A percentile compares a stretch with the other conserved stretches of the same genome.
Evolutionary conservation across 1,140 invertebrate genomes (phyloP).

Genomic region (Scaptomyza montana): DNA sequence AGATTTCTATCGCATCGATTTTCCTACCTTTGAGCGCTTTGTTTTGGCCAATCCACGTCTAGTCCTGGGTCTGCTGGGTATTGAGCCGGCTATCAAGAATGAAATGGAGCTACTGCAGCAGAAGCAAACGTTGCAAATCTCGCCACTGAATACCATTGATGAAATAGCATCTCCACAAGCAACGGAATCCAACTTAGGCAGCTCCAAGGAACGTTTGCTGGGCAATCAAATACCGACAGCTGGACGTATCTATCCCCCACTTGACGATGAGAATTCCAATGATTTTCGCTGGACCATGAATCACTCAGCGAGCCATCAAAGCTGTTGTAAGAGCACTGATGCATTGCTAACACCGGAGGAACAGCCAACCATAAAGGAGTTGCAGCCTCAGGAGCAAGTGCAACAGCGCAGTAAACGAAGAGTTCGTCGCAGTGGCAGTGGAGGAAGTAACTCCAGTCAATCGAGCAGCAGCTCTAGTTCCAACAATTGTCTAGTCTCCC

Average conservation of each 20-base stretch:
- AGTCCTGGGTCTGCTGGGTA: conserved; percentile 78
- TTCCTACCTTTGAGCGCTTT: conserved; percentile 75
- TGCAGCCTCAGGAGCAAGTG: conserved; percentile 11
- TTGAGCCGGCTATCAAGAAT: conserved; percentile 70
- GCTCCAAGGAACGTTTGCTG: conserved; percentile 64
- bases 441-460: conserved; percentile 70
- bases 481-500: conserved; percentile 65
- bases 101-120: conserved; percentile 80
- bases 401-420: conserved; percentile 30
- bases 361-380: conserved; percentile 4
- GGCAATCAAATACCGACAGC: background rate
- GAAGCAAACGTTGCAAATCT: conserved; percentile 74
- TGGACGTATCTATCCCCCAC: conserved; percentile 54
- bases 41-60: conserved; percentile 79
- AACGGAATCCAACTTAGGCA: conserved; percentile 41
- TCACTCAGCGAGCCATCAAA: conserved; percentile 72
- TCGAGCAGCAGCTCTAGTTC: conserved; percentile 74
- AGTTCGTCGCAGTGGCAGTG: conserved; percentile 46
- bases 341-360: conserved; percentile 66
- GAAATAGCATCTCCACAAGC: conserved; percentile 72
- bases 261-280: conserved; percentile 79
- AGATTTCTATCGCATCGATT: conserved; percentile 79
- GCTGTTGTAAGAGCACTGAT: conserved; percentile 79
- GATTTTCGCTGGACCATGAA: conserved; percentile 82
- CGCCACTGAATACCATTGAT: conserved; percentile 76